Percentiles rank a stretch among this genome's conserved stretches.
Conservation (phyloP, 2,888 invertebrate genomes). For the Drosophila ezoana region DNA sequence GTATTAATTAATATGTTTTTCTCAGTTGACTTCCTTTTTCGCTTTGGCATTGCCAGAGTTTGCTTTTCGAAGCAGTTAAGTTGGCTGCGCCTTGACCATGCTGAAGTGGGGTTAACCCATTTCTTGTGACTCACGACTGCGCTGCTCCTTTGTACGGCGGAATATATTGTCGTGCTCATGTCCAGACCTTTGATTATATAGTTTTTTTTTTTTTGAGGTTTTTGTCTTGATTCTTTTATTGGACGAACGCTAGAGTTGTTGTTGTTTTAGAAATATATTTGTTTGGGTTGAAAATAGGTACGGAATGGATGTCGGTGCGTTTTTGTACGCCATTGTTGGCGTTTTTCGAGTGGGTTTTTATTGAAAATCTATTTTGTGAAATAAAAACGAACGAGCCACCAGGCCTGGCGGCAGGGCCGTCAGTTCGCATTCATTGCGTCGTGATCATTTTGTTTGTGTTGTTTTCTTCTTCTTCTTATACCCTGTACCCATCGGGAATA, state of each 20-base stretch:
- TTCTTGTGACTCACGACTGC: no score
- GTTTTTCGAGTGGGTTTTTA: slow-evolving; percentile 71
- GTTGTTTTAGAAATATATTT: slow-evolving; percentile 49
- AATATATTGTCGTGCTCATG: no score
- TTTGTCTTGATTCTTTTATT: slow-evolving; percentile 1
- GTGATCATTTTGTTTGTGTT: slow-evolving; percentile 55
- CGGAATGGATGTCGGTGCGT: slow-evolving; percentile 58
- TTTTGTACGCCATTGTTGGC: slow-evolving; percentile 55
- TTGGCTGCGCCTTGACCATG: no score
- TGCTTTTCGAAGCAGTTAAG: no score
- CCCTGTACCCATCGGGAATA: slow-evolving; percentile 2
- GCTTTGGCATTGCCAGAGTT: no score
- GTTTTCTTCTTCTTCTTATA: slow-evolving; percentile 5
- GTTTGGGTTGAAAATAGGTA: slow-evolving; percentile 76
- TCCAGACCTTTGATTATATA: no score
- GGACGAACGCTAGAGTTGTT: slow-evolving; percentile 13
- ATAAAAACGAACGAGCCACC: slow-evolving; percentile 18
- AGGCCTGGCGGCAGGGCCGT: slow-evolving; percentile 22
- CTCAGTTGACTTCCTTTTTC: no score
- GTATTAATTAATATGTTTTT: no score
- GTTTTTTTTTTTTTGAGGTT: no score
- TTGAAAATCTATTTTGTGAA: slow-evolving; percentile 77
- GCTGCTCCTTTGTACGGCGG: no score
- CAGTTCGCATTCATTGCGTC: slow-evolving; percentile 61
- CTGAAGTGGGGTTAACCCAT: no score